Percentiles rank a stretch among this genome's conserved stretches.
phyloP scores from a whole-genome alignment of 2,888 invertebrate genomes.

The Tenthredo mesomela region DNA sequence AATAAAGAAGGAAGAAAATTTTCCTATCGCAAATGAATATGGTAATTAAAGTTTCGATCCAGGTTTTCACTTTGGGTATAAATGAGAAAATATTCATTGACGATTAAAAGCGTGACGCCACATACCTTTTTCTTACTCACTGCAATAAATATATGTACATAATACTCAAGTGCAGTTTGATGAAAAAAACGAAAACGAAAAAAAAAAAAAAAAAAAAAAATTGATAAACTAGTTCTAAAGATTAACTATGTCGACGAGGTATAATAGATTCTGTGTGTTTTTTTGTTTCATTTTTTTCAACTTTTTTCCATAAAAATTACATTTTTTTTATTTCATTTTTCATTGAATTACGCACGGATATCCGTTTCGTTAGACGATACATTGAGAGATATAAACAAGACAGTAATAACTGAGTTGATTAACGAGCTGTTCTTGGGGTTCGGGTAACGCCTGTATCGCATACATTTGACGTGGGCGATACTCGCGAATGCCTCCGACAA shows the following conservation, averaged over 20 bases:
- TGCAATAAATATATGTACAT: no score
- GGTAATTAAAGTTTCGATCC: slow-evolving; percentile 32
- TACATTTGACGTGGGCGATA: slow-evolving; percentile 36
- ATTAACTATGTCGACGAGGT: no score
- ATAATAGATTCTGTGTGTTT: no score
- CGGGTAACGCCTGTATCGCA: neutral
- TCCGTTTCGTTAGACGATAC: neutral
- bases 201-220: no score
- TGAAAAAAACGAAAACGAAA: no score
- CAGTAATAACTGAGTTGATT: slow-evolving; percentile 17
- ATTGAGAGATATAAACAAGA: slow-evolving; percentile 33
- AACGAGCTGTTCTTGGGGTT: slow-evolving; percentile 10
- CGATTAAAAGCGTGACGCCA: neutral
- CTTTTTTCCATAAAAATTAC: no score
- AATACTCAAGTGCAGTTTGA: no score
- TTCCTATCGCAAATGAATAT: slow-evolving; percentile 41
- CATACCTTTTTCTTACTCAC: no score
- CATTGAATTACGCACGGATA: neutral
- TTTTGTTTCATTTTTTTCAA: no score
- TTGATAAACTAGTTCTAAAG: no score
- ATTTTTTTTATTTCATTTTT: neutral
- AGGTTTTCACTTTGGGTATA: neutral
- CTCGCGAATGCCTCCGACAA: slow-evolving; percentile 12
- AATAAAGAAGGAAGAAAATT: neutral
- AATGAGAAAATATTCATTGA: neutral